A percentile compares a stretch with the other conserved stretches of the same genome.
Evolutionary conservation across 2,113 vertebrate species (phyloP).

Genomic region (Reinhardtius hippoglossoides): DNA sequence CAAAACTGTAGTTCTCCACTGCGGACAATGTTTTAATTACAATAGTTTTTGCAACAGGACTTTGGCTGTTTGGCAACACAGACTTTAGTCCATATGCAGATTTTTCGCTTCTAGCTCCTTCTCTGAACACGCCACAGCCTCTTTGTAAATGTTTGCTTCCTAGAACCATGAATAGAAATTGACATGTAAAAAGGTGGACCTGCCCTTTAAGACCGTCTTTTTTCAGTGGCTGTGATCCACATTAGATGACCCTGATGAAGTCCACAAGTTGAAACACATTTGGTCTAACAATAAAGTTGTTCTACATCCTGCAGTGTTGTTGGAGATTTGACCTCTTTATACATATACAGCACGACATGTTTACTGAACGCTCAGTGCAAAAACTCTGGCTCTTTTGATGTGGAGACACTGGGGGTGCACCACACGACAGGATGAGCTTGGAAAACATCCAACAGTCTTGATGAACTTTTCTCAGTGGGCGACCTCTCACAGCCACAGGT

Average conservation of each 20-base stretch:
- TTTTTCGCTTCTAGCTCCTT: no score
- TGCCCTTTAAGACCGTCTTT: not conserved
- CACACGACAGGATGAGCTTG: not conserved
- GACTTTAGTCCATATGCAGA: no score
- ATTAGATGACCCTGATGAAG: not conserved
- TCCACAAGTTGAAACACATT: not conserved
- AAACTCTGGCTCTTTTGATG: not conserved
- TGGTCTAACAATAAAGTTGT: not conserved
- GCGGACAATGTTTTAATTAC: no score
- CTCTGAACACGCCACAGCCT: no score
- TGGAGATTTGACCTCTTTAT: not conserved
- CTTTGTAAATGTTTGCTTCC: no score
- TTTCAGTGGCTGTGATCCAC: not conserved
- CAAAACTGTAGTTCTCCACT: no score
- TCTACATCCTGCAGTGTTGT: not conserved
- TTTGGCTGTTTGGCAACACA: no score
- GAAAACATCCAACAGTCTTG: not conserved
- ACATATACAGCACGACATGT: not conserved
- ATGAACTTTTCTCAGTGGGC: not conserved
- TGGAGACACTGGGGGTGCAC: not conserved
- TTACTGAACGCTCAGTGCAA: not conserved
- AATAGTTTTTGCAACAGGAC: no score
- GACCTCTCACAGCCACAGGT: slow-evolving; percentile 3
- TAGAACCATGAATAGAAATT: no score
- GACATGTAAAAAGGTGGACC: not conserved